Evolutionary conservation across 30 jellyfish, hydroid and myxozoan genomes (phyloP), one percentile per base, ranked within the genome.

Genomic region (Clytia hemisphaerica): DNA sequence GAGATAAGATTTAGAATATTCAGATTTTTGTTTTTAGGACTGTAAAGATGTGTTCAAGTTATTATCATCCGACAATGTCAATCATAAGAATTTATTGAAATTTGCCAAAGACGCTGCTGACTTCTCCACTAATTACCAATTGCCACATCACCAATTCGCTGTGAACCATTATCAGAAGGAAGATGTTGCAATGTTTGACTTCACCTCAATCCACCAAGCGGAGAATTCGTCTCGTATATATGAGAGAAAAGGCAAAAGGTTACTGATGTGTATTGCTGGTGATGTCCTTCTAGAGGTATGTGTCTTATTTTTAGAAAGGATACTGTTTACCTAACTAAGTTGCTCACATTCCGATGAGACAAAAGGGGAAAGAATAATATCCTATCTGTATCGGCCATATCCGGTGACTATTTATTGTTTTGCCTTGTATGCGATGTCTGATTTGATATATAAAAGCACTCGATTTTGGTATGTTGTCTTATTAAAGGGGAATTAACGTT

Each of bases 131-230:
- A 49, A 87, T 29, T 87, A 87, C 61, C 92, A 87, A 53, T 84
- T 87, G 26, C 97, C 97, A 31, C 97, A 87, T 61, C 97, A 87
- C 70, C 90, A 87, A 61, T 87, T 87, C 53, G 97, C 97, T 12
- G 14, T 55, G 38, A 87, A 87, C 64, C 92, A 87, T 74, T 80
- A 79, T 32, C 94, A 93, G 7, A 79, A 87, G 75, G 97, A 87
- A 61, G 97, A 87, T 55, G 94, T 87, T 15, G 97, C 97, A 37
- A 79, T 87, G 94, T 87, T 87, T 79, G 97, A 87, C 53, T 87
- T 87, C 75, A 87, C 97, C 2, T 87, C 97, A 3, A 87, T 87
- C 76, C 91, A 71, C 54, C 93, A 83, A 36, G 97, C 97, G 2
- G 93, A 87, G 58, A 76, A 72, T 79, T 83, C 97, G 12, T 87